Evolutionary conservation across 2,888 invertebrate genomes (phyloP), one percentile per base, ranked within the genome.

Genomic region (Drosophila tanythrix): DNA sequence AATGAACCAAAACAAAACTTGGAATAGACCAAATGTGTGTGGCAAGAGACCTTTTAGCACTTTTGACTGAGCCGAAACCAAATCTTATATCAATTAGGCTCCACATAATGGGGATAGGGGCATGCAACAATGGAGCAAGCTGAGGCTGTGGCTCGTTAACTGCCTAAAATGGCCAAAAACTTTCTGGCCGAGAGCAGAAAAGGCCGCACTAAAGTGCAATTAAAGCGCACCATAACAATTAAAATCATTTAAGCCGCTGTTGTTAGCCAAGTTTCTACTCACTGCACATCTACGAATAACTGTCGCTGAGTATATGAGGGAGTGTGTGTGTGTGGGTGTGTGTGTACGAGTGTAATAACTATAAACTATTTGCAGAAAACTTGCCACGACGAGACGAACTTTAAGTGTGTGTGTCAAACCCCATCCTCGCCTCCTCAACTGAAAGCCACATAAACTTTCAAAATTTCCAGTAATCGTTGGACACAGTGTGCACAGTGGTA

Each of bases 291-390:
- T n/a, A 6, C 10, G 29, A 27, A 65, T 35, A 33, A 33, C 31
- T 62, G 35, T 36, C 35, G 25, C 8, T 40, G 50, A 25, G 8
- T 43, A 13, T 25, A 2, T 43, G 43, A 27, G 18, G 18, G 27
- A 25, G 13, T 50, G 10, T 21, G 33, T 57, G 40, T 15, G 15
- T 13, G 43, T 46, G 27, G 43, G 60, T 58, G 53, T 68, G 66
- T 62, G 70, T 70, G 70, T 73, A 63, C 57, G 63, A 72, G 57
- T 79, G 84, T 76, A 89, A 87, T 90, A 88, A 89, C 87, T 88
- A 87, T 89, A 89, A 90, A 88, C 89, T 89, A 88, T 88, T 89
- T 88, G 85, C 89, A 79, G 89, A 88, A 90, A 87, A 67, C 89
- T 87, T 56, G 27, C 13, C 62, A 56, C 74, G 73, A 76, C 87